Percentiles rank a stretch among this genome's conserved stretches.
phyloP scores from a whole-genome alignment of 1,140 invertebrate species.

The Dendrolimus punctatus region DNA sequence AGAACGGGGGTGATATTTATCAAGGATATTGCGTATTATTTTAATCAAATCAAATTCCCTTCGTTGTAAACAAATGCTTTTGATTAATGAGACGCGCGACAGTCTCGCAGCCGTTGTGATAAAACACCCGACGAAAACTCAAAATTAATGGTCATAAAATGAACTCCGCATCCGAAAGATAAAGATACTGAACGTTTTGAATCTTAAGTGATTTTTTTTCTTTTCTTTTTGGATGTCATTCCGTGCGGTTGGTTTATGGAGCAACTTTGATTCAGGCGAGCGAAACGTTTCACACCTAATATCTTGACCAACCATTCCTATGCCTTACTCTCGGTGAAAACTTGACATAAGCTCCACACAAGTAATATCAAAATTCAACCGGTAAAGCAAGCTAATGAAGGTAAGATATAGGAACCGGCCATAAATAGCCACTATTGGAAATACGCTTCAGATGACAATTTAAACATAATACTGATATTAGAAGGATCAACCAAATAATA shows the following conservation, averaged over 20 bases:
- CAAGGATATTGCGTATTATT: constrained; percentile 72
- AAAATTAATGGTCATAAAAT: constrained; percentile 72
- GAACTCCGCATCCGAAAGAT: constrained; percentile 68
- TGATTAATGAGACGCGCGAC: constrained; percentile 71
- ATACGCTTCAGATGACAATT: too few relatives aligned
- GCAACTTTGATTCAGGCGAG: constrained; percentile 43
- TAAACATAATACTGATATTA: too few relatives aligned
- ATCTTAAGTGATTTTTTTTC: constrained; percentile 65
- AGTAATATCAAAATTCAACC: too few relatives aligned
- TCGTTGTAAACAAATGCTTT: constrained; percentile 72
- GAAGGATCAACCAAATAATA: too few relatives aligned
- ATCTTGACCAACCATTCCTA: too few relatives aligned
- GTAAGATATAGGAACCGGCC: too few relatives aligned
- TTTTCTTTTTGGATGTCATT: constrained; percentile 58
- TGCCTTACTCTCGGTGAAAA: too few relatives aligned
- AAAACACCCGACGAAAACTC: constrained; percentile 65
- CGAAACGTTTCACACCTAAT: too few relatives aligned
- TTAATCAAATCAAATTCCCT: constrained; percentile 72
- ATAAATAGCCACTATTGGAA: too few relatives aligned
- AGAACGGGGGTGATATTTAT: constrained; percentile 71
- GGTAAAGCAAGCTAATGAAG: too few relatives aligned
- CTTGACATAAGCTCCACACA: too few relatives aligned
- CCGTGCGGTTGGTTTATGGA: constrained; percentile 55
- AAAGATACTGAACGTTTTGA: constrained; percentile 64
- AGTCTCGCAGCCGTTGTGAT: constrained; percentile 60